A percentile compares a stretch with the other conserved stretches of the same genome.
Conservation (phyloP, 2,113 vertebrate genomes). For the Anguilla rostrata region DNA sequence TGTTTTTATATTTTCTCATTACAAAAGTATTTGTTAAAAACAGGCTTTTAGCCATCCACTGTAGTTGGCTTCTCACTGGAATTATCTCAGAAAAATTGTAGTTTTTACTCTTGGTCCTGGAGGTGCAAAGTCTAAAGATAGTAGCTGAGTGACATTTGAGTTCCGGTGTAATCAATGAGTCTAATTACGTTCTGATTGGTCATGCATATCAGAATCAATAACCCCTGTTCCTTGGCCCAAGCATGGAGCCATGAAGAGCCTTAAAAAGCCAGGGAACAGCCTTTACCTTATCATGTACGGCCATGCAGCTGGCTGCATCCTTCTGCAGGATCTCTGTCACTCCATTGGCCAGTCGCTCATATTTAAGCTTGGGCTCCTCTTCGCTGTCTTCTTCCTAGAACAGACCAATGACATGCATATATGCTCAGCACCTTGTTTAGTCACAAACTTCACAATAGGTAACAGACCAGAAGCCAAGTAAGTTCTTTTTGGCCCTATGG, state of each 20-base stretch:
- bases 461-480: too few species aligned
- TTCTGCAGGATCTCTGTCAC: constrained; percentile 95
- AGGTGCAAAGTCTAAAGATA: too few species aligned
- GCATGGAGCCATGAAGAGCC: neutral
- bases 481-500: too few species aligned
- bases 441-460: too few species aligned
- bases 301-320: constrained; percentile 97
- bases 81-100: neutral
- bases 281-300: constrained; percentile 95
- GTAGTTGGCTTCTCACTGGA: neutral
- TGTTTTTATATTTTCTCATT: neutral
- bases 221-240: too few species aligned
- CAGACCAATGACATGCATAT: constrained; percentile 31
- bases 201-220: too few species aligned
- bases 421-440: neutral
- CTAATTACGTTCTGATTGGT: too few species aligned
- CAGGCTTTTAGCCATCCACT: neutral
- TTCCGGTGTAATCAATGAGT: neutral
- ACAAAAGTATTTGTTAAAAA: neutral
- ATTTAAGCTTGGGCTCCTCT: constrained; percentile 97
- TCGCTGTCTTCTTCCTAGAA: constrained; percentile 93
- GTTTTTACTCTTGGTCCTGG: too few species aligned
- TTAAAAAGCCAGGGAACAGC: neutral
- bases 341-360: constrained; percentile 92
- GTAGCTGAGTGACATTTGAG: neutral